These are phyloP conservation scores for Apistogramma diplotaenia DNA, from an alignment of 2,113 vertebrate species.

Conservation along the genomic window DNA sequence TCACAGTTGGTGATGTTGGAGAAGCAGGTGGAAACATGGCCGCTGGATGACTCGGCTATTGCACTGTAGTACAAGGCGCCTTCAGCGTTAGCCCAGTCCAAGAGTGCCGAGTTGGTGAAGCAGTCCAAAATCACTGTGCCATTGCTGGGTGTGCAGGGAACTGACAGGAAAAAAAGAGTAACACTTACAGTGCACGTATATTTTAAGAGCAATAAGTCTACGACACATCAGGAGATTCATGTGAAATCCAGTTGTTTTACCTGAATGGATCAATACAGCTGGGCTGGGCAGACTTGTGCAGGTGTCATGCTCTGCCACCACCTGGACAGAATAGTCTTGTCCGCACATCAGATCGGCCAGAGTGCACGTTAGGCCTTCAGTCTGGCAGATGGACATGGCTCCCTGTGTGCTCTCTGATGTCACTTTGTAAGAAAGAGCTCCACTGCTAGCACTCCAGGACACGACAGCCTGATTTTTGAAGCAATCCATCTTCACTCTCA, in stretches of 20 bases:
- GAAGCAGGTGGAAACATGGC: slow-evolving; percentile 47
- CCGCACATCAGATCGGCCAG: slow-evolving; percentile 72
- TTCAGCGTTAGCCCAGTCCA: slow-evolving; percentile 55
- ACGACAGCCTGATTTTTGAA: slow-evolving; percentile 56
- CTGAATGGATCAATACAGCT: slow-evolving; percentile 58
- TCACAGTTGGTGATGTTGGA: slow-evolving; percentile 71
- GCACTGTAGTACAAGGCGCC: slow-evolving; percentile 64
- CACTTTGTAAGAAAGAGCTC: slow-evolving; percentile 64
- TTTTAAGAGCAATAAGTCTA: background rate
- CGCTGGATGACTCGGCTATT: slow-evolving; percentile 21
- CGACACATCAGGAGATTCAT: background rate
- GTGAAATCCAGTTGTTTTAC: slow-evolving; percentile 41
- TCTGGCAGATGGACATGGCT: slow-evolving; percentile 42
- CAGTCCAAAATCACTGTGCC: slow-evolving; percentile 64
- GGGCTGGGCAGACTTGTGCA: slow-evolving; percentile 75
- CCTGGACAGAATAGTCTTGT: slow-evolving; percentile 59
- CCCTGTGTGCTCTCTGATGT: slow-evolving; percentile 34
- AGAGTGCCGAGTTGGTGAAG: slow-evolving; percentile 49
- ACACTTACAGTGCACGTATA: background rate
- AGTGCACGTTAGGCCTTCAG: slow-evolving; percentile 25
- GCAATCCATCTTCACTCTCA: slow-evolving; percentile 65
- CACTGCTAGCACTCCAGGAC: slow-evolving; percentile 70
- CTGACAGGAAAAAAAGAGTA: slow-evolving; percentile 34
- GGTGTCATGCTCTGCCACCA: slow-evolving; percentile 62
- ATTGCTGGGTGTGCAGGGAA: slow-evolving; percentile 69